Base-by-base conservation (phyloP, 1,140 invertebrate genomes). In the Meteorus sp. region DNA sequence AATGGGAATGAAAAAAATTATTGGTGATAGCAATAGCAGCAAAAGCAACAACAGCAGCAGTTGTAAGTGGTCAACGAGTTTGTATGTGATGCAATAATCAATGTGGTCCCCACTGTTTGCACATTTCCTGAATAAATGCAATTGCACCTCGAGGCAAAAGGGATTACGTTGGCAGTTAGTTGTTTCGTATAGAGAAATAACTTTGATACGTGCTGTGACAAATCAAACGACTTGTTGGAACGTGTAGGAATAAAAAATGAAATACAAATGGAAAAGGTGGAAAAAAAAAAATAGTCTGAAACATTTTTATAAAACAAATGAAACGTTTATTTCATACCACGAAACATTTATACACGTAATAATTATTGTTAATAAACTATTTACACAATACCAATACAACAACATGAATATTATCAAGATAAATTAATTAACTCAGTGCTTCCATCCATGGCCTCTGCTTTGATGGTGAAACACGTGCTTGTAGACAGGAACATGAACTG, bases 381-480 rank as follows among this genome's bases (percentile, higher is more conserved):
- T n/a, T n/a, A n/a, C n/a, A n/a, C n/a, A n/a, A n/a, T n/a, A n/a
- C n/a, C n/a, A n/a, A n/a, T n/a, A n/a, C n/a, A n/a, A n/a, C n/a
- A n/a, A n/a, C n/a, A n/a, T 8, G 6, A 17, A 33, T 51, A 33
- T 51, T 51, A 29, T 27, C 19, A 35, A 31, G 2, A 35, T 20
- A 13, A 20, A 7, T 43, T 19, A 31, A 33, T 33, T 33, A 27
- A 29, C 11, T 71, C 56, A 73, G 53, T 75, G 71, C 35, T 73
- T 77, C 71, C 68, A 75, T 5, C 71, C 69, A 33, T 75, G 72
- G 47, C 71, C 66, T 60, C 70, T 71, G 45, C 70, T 70, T 61
- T 86, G 84, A 73, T 88, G 86, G 69, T 89, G 88, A 79, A 89
- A 88, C 63, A 91, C 85, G 75, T 90, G 88, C 74, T 90, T 90